Evolutionary conservation across 2,888 invertebrate genomes (phyloP).

Genomic region (Pandemis cinnamomeana): DNA sequence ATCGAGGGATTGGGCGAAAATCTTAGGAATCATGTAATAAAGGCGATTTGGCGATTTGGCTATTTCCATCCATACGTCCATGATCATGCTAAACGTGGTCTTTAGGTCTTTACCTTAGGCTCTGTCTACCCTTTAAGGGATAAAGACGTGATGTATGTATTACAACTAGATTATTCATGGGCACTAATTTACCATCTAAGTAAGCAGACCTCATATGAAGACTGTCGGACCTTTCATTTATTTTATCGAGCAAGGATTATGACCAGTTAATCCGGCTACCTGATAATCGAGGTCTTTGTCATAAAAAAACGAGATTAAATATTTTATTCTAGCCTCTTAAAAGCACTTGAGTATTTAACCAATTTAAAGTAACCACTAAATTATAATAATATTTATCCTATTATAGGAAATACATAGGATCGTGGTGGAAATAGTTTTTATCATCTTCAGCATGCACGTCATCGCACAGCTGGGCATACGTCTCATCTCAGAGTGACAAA

Average conservation of each 20-base stretch:
- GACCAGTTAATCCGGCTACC: conserved; percentile 25
- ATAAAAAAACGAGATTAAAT: conserved; percentile 10
- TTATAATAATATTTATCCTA: neutral
- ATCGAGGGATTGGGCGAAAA: too few relatives aligned
- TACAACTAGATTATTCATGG: neutral
- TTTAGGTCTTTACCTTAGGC: too few relatives aligned
- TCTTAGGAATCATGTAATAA: too few relatives aligned
- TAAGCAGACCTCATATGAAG: neutral
- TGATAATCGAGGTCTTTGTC: conserved; percentile 23
- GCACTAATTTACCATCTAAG: neutral
- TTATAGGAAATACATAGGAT: neutral
- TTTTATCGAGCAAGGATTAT: conserved; percentile 31
- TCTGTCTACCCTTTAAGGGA: too few relatives aligned
- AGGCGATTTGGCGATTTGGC: too few relatives aligned
- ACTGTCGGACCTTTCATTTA: conserved; percentile 15
- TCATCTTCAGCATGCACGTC: too few relatives aligned
- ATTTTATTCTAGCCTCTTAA: conserved; percentile 9
- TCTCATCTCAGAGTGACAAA: too few relatives aligned
- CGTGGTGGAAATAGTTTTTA: neutral
- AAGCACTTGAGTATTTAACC: conserved; percentile 5
- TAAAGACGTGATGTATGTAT: neutral
- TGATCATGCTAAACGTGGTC: too few relatives aligned
- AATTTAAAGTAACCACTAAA: neutral
- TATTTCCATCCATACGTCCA: too few relatives aligned
- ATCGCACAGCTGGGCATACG: too few relatives aligned